Percentiles rank a stretch among this genome's conserved stretches.
phyloP scores from a whole-genome alignment of 2,113 vertebrate species.

The Numenius arquata region DNA sequence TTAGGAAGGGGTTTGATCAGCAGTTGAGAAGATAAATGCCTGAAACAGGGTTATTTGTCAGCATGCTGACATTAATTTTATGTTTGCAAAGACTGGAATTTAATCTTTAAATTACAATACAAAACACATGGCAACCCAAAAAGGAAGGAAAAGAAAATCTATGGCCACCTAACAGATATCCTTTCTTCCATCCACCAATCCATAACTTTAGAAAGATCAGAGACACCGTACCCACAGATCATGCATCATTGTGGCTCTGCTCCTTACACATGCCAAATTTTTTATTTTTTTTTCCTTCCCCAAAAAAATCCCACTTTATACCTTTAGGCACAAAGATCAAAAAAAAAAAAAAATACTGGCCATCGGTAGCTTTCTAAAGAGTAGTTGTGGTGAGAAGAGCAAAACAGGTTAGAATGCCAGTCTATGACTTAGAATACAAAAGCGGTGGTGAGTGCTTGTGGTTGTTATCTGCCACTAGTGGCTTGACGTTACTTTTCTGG shows the following conservation, averaged over 20 bases:
- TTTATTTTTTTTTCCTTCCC: neutral
- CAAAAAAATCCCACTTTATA: neutral
- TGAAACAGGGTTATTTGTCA: neutral
- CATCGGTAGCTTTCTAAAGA: neutral
- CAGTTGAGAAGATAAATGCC: neutral
- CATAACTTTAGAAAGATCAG: neutral
- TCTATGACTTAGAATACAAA: neutral
- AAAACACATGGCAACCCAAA: neutral
- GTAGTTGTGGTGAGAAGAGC: neutral
- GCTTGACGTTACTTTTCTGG: neutral
- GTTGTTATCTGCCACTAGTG: neutral
- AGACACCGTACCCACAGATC: neutral
- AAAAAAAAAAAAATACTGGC: neutral
- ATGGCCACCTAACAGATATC: neutral
- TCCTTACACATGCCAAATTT: neutral
- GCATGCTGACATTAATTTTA: neutral
- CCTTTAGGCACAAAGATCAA: neutral
- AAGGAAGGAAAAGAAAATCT: neutral
- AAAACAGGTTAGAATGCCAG: neutral
- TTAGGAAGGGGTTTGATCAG: neutral
- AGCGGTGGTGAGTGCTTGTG: neutral
- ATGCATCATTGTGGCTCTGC: neutral
- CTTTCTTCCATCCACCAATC: neutral
- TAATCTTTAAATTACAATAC: neutral
- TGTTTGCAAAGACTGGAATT: neutral